Base-by-base conservation (phyloP, 2,888 invertebrate genomes). In the Noctuana brunneofusca region DNA sequence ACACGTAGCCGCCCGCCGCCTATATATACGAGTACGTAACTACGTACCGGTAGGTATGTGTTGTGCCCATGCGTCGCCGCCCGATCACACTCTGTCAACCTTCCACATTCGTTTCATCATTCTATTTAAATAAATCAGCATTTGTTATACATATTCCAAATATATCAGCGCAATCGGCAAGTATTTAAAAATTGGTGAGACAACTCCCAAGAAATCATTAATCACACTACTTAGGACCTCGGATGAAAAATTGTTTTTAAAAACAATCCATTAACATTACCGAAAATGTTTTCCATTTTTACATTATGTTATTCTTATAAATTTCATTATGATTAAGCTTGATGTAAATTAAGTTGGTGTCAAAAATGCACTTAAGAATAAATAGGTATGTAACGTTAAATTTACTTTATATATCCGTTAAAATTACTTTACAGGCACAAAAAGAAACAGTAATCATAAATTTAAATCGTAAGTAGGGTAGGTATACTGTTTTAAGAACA, bases 91-190 rank as follows among this genome's bases (percentile, higher is more conserved):
- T 80, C 73, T 79, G 78, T 84, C 85, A 83, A 78, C 75, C 78
- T 76, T 82, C 79, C 77, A 81, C 81, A 83, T 84, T 84, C 77
- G 86, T 89, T 89, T 87, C 88, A 81, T 86, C 88, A 89, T 83
- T 83, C 79, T 80, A 84, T 86, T 87, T 85, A 81, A 87, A 87
- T 88, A 86, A 87, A 86, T 83, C 86, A 83, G 80, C 80, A 81
- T 84, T 86, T 82, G 83, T 81, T 86, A 70, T 79, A 79, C 77
- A 78, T 81, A 83, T 80, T 80, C 74, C 75, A 81, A 79, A 75
- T 74, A 73, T 76, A 73, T 57, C 75, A 74, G 74, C 80, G 81
- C 80, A 83, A 84, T 72, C 75, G 69, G 76, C 30, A 52, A 30
- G 22, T 50, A 58, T 32, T 53, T 52, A 41, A 55, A 38, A 18